phyloP scores from a whole-genome alignment of 2,113 vertebrate species.

The Tragelaphus strepsiceros region DNA sequence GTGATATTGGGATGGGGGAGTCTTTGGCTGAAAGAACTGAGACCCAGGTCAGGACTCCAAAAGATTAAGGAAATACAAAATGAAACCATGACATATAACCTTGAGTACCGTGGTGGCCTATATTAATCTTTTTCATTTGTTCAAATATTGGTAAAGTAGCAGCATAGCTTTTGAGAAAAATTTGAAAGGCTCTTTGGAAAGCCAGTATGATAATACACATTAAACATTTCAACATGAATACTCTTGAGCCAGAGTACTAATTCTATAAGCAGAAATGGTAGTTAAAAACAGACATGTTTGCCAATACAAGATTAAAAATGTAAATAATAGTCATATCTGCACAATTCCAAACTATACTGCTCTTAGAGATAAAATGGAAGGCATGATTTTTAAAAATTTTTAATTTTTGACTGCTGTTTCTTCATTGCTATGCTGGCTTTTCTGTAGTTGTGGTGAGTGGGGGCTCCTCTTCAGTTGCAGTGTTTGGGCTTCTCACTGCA shows the following conservation, averaged over 20 bases:
- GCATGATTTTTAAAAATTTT: not conserved
- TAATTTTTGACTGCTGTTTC: not conserved
- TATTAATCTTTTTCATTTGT: not conserved
- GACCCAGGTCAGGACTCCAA: not conserved
- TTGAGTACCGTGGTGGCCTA: not conserved
- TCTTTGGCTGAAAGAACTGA: not conserved
- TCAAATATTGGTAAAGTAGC: not conserved
- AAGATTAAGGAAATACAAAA: not conserved
- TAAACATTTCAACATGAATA: not conserved
- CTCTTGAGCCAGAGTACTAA: not conserved
- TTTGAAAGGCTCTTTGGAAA: not conserved
- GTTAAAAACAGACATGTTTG: not conserved
- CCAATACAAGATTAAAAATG: not conserved
- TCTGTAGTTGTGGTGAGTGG: not conserved
- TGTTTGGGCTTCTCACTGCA: accelerated
- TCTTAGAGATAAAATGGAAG: not conserved
- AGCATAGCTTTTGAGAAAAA: not conserved
- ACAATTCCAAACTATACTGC: not conserved
- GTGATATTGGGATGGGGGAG: not conserved
- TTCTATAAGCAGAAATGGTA: not conserved
- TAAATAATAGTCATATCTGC: not conserved
- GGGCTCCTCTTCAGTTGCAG: not conserved
- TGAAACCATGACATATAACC: not conserved
- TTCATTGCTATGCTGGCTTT: not conserved
- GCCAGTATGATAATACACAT: not conserved